Percentiles rank a stretch among this genome's conserved stretches.
These are phyloP conservation scores for Dendrolimus punctatus DNA, from an alignment of 1,140 invertebrate genomes.

Conservation along the genomic window DNA sequence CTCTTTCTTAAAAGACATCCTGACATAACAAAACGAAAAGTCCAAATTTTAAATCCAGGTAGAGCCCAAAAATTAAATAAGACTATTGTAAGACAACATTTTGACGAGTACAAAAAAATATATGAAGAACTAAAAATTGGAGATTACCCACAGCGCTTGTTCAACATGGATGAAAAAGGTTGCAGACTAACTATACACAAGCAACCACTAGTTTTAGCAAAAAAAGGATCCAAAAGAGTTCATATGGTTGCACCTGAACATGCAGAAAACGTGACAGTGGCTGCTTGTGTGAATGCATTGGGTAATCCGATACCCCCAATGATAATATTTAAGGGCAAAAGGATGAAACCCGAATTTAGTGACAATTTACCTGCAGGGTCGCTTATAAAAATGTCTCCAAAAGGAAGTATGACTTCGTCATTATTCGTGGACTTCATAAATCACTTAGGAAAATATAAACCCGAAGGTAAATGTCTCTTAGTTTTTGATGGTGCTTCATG, in stretches of 20 bases:
- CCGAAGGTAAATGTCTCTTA: constrained; percentile 1
- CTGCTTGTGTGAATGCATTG: constrained; percentile 33
- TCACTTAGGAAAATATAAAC: constrained; percentile 8
- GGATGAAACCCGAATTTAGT: constrained; percentile 27
- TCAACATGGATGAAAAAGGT: constrained; percentile 63
- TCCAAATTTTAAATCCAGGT: constrained; percentile 49
- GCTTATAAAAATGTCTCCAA: constrained; percentile 30
- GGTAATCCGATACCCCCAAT: constrained; percentile 34
- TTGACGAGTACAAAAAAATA: constrained; percentile 29
- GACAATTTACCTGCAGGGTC: constrained; percentile 34
- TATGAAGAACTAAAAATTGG: constrained; percentile 29
- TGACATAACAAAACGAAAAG: constrained; percentile 29
- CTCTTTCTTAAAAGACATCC: constrained; percentile 13
- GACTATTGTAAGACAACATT: constrained; percentile 37
- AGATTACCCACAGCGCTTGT: constrained; percentile 37
- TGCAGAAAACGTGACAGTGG: constrained; percentile 52
- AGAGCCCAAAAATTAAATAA: constrained; percentile 45
- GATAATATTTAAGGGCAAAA: constrained; percentile 49
- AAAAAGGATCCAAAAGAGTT: constrained; percentile 44
- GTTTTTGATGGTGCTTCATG: constrained; percentile 17
- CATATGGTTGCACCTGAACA: constrained; percentile 43
- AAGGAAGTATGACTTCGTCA: constrained; percentile 44
- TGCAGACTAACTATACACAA: constrained; percentile 47
- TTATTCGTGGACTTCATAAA: constrained; percentile 37
- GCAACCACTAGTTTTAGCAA: constrained; percentile 31